phyloP scores from a whole-genome alignment of 1,140 invertebrate genomes.

The Lepidurus apus region DNA sequence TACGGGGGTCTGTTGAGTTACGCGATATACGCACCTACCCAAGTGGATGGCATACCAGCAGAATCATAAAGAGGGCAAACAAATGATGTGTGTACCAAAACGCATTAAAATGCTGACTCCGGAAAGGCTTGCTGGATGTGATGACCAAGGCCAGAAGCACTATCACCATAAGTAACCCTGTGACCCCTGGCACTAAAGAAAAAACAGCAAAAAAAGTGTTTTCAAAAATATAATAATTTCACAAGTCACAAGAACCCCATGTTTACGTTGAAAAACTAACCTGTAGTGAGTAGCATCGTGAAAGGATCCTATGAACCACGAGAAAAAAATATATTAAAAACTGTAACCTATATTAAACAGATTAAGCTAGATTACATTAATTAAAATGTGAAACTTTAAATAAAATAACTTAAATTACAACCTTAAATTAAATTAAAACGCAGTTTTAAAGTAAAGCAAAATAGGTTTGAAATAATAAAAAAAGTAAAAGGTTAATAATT shows the following conservation, averaged over 20 bases:
- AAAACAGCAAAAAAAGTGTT: background rate
- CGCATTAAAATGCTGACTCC: constrained; percentile 37
- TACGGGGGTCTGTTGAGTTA: background rate
- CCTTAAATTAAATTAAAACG: background rate
- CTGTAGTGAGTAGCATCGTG: constrained; percentile 27
- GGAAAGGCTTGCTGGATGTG: constrained; percentile 32
- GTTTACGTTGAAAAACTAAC: constrained; percentile 9
- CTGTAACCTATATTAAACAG: background rate
- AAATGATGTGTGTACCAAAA: constrained; percentile 40
- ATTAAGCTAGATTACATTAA: background rate
- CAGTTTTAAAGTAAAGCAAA: background rate
- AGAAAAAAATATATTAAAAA: constrained; percentile 25
- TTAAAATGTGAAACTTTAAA: too few relatives aligned
- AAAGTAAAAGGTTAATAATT: too few relatives aligned
- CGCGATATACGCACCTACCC: constrained; percentile 35
- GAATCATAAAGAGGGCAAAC: constrained; percentile 36
- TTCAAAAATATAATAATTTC: background rate
- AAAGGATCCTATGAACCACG: constrained; percentile 28
- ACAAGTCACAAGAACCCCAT: background rate
- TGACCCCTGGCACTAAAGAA: constrained; percentile 36
- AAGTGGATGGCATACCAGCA: constrained; percentile 39
- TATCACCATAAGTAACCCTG: constrained; percentile 35
- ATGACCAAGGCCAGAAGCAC: constrained; percentile 32
- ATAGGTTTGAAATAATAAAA: too few relatives aligned
- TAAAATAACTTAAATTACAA: background rate